Evolutionary conservation across 1,140 invertebrate genomes (phyloP).

Genomic region (Heliconius melpomene): DNA sequence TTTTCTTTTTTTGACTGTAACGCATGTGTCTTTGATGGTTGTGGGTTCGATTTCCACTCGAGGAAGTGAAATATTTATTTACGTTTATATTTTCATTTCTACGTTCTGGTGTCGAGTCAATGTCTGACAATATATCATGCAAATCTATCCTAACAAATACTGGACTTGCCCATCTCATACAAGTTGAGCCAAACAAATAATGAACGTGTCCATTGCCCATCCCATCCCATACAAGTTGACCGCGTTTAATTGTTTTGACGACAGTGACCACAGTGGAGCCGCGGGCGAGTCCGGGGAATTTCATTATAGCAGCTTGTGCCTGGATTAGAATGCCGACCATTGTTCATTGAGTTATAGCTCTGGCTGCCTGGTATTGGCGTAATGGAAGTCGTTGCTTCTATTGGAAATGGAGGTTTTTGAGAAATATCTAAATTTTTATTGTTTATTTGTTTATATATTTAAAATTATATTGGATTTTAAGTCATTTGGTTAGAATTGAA

Average conservation of each 20-base stretch:
- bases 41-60: too few relatives aligned
- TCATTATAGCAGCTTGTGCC: conserved; percentile 61
- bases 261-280: conserved; percentile 42
- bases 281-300: conserved; percentile 59
- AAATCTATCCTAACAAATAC: not conserved
- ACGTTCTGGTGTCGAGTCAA: too few relatives aligned
- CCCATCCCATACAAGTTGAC: conserved; percentile 12
- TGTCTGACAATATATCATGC: not conserved
- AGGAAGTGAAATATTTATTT: too few relatives aligned
- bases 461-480: too few relatives aligned
- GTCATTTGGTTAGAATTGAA: too few relatives aligned
- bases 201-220: conserved; percentile 10
- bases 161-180: not conserved
- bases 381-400: conserved; percentile 35
- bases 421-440: conserved; percentile 11
- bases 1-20: not conserved
- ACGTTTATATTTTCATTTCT: too few relatives aligned
- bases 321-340: conserved; percentile 66
- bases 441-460: too few relatives aligned
- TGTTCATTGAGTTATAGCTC: conserved; percentile 72
- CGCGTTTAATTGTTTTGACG: conserved; percentile 52
- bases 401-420: conserved; percentile 18
- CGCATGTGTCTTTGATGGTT: too few relatives aligned
- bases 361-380: conserved; percentile 47
- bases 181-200: conserved; percentile 17